phyloP scores from a whole-genome alignment of 2,113 vertebrate species.

The Malurus cyaneus region DNA sequence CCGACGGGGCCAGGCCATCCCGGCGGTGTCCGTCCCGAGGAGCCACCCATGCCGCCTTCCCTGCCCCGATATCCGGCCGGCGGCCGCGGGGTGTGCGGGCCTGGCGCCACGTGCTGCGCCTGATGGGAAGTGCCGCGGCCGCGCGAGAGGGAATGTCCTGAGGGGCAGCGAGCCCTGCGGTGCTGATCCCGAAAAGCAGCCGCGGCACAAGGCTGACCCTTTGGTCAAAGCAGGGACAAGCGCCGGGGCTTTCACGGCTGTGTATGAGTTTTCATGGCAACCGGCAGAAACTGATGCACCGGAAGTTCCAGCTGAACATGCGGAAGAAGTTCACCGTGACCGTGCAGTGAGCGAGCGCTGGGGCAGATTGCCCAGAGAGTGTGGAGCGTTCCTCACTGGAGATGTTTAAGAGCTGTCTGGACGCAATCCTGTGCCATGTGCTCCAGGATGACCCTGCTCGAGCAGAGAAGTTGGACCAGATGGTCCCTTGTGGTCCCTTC shows the following conservation, averaged over 20 bases:
- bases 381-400: not conserved
- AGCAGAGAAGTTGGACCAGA: not conserved
- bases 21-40: accelerated
- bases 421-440: accelerated
- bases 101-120: constrained; percentile 59
- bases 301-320: not conserved
- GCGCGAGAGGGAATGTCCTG: accelerated
- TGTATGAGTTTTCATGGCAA: not conserved
- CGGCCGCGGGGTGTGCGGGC: not conserved
- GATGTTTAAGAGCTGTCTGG: accelerated
- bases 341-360: accelerated
- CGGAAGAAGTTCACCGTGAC: not conserved
- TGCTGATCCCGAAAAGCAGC: accelerated
- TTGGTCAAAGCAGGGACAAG: not conserved
- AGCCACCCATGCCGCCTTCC: not conserved
- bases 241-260: accelerated
- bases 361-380: accelerated
- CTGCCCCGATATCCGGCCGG: accelerated
- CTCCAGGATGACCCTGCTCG: not conserved
- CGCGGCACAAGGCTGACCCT: accelerated
- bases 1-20: accelerated
- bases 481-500: accelerated
- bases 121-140: not conserved
- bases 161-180: accelerated
- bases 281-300: not conserved